These are phyloP conservation scores for Stylophora pistillata DNA, from an alignment of 64 coral and sea anemone species.

Conservation along the genomic window DNA sequence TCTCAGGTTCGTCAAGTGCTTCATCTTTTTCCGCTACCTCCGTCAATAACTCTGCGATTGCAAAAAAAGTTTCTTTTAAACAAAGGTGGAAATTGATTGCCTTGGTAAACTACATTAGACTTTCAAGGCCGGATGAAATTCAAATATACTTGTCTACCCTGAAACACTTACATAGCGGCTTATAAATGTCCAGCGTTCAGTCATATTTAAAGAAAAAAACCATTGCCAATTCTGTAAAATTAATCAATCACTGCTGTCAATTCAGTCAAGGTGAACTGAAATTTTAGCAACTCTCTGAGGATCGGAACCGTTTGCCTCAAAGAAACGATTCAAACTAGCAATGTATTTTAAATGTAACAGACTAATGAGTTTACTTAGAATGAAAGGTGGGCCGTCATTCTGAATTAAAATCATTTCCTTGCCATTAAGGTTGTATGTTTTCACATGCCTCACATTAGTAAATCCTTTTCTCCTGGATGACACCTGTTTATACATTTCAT, in stretches of 20 bases:
- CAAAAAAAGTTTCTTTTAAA: too few species aligned
- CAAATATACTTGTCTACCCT: too few species aligned
- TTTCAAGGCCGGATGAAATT: too few species aligned
- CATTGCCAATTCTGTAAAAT: too few species aligned
- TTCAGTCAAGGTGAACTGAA: neutral
- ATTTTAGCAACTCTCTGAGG: neutral
- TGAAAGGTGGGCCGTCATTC: neutral
- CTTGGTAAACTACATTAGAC: too few species aligned
- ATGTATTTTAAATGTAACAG: neutral
- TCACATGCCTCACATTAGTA: neutral
- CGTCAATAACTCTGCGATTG: too few species aligned
- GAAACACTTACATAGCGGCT: too few species aligned
- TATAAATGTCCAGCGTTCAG: too few species aligned
- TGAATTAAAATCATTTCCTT: neutral
- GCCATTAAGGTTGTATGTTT: neutral
- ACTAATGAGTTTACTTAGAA: neutral
- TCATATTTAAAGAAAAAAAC: too few species aligned
- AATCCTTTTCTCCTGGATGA: neutral
- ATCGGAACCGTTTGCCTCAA: neutral
- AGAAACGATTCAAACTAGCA: neutral
- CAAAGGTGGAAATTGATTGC: too few species aligned
- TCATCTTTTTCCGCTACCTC: neutral
- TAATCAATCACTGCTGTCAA: too few species aligned
- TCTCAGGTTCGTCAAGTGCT: neutral
- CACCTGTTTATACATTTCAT: neutral